A percentile compares a stretch with the other conserved stretches of the same genome.
Conservation (phyloP, 2,113 vertebrate species). For the Lampris megalopsis region DNA sequence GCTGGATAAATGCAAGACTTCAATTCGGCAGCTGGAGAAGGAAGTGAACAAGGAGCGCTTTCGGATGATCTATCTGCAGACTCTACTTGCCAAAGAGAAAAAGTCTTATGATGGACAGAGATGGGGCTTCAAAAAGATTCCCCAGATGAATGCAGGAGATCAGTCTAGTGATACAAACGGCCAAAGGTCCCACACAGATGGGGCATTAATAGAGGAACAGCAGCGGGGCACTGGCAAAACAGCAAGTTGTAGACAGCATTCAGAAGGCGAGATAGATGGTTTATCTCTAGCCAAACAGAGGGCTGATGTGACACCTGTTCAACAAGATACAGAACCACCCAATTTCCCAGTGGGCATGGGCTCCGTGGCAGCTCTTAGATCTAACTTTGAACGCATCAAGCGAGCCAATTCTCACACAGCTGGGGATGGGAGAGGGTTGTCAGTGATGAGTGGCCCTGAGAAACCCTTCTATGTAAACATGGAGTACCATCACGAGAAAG, state of each 20-base stretch:
- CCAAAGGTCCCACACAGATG: constrained; percentile 58
- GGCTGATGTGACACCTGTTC: constrained; percentile 59
- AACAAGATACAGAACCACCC: constrained; percentile 48
- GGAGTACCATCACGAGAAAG: constrained; percentile 94
- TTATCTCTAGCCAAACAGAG: constrained; percentile 68
- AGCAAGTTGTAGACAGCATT: constrained; percentile 72
- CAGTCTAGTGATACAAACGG: constrained; percentile 50
- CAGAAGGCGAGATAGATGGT: constrained; percentile 73
- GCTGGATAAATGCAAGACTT: constrained; percentile 94
- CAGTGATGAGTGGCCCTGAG: constrained; percentile 61
- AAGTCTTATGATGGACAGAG: constrained; percentile 95
- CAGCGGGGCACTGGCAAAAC: constrained; percentile 72
- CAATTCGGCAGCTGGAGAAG: constrained; percentile 92
- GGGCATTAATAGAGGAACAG: constrained; percentile 55
- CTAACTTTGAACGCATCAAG: constrained; percentile 92
- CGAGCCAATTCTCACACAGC: constrained; percentile 84
- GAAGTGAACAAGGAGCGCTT: constrained; percentile 98
- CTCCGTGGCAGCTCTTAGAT: constrained; percentile 91
- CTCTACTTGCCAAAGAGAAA: constrained; percentile 94
- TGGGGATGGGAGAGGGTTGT: constrained; percentile 72
- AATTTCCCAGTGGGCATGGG: constrained; percentile 77
- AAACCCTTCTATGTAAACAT: constrained; percentile 92
- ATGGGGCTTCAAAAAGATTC: constrained; percentile 90
- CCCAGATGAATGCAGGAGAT: constrained; percentile 78
- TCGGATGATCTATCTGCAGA: constrained; percentile 99